Base-by-base conservation (phyloP, 2,113 vertebrate species). In the Equus przewalskii region DNA sequence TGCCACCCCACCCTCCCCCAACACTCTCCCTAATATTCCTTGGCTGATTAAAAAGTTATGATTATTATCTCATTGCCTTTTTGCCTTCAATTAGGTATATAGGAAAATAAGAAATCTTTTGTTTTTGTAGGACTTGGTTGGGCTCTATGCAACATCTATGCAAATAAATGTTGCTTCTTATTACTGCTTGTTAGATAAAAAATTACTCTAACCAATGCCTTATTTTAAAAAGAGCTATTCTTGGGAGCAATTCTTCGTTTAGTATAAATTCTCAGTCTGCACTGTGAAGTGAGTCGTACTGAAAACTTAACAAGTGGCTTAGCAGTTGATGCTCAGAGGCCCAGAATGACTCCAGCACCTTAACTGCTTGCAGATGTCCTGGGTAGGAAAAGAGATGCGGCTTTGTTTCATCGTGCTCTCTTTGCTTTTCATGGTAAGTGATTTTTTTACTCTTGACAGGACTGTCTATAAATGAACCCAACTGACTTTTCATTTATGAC, bases 301-400 rank as follows among this genome's bases (percentile, higher is more conserved):
- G 67, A 89, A 98, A 86, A 64, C 11, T 30, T 73, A 88, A 22
- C 97, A 93, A 89, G 82, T 91, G 85, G 76, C 44, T 94, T 96
- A 91, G 78, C 7, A 82, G 30, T 79, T 89, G 56, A 86, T 46
- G 49, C 41, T 26, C 60, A 83, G 89, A 96, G 46, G 26, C 30
- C 81, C 89, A 88, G 65, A 91, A 85, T 95, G n/a, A 28, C 92
- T 46, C 26, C 10, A 82, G 5, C 54, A 89, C 33, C n/a, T 13
- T 93, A 96, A 93, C 60, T 54, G 82, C 69, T 93, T 83, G 49
- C 93, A 96, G 91, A 89, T 96, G 91, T 95, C 46, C 51, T 70
- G 24, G 49, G 51, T 33, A 56, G 72, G n/a, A 84, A 72, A 41
- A 81, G 22, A 56, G 36, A 60, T 21, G 18, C n/a, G 51, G 22